Conservation (phyloP, 2,888 invertebrate species). For the Hemaris fuciformis region DNA sequence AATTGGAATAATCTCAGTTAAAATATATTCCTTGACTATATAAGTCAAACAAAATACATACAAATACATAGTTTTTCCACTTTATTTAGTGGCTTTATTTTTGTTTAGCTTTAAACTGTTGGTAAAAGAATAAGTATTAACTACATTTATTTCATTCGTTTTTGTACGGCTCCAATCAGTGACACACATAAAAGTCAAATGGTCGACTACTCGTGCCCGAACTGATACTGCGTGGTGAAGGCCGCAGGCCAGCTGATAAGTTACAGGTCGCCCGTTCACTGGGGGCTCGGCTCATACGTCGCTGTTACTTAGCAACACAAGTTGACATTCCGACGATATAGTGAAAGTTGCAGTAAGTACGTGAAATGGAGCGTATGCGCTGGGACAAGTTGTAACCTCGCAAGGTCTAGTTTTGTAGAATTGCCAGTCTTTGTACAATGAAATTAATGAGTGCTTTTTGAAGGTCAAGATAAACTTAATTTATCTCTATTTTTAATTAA, state of each 20-base stretch:
- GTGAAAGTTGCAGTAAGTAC: conserved; percentile 34
- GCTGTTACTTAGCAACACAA: conserved; percentile 33
- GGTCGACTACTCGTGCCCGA: neutral
- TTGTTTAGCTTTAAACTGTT: too few species aligned
- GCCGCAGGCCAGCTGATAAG: conserved; percentile 52
- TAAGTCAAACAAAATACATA: too few species aligned
- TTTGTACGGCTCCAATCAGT: too few species aligned
- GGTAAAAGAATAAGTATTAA: too few species aligned
- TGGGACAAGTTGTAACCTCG: neutral
- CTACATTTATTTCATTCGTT: too few species aligned
- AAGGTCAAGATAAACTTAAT: neutral
- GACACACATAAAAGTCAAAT: neutral
- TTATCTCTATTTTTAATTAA: too few species aligned
- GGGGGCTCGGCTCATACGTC: conserved; percentile 62
- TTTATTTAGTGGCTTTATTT: too few species aligned
- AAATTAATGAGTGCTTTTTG: neutral
- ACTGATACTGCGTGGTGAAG: conserved; percentile 35
- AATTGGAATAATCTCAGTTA: too few species aligned
- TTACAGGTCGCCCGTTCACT: conserved; percentile 51
- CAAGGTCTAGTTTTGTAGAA: neutral
- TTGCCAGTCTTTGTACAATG: too few species aligned
- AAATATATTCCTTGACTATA: neutral
- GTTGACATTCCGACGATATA: conserved; percentile 29
- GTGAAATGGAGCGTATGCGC: conserved; percentile 15
- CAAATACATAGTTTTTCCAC: too few species aligned